phyloP scores from a whole-genome alignment of 2,797 vertebrate genomes.

The Phataginus tricuspis region DNA sequence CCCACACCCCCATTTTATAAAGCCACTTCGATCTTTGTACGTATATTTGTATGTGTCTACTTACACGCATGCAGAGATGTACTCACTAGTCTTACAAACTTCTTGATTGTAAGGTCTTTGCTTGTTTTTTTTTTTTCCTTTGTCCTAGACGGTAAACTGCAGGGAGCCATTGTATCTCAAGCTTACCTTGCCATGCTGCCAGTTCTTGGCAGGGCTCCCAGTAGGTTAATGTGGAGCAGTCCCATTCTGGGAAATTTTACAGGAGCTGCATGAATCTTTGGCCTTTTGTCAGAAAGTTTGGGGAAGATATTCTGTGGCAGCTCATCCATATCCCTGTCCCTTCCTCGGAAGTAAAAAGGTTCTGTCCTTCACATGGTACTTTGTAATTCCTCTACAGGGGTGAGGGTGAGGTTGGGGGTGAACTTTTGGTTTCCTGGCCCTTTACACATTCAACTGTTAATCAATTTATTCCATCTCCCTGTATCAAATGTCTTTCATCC shows the following conservation, averaged over 20 bases:
- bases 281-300: background rate
- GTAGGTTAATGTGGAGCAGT: slow-evolving; percentile 34
- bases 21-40: background rate
- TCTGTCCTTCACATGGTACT: background rate
- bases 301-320: background rate
- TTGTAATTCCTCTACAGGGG: background rate
- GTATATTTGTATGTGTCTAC: background rate
- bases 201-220: slow-evolving; percentile 53
- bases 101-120: background rate
- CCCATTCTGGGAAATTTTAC: background rate
- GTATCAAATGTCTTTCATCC: background rate
- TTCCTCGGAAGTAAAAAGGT: background rate
- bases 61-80: background rate
- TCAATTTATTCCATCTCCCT: background rate
- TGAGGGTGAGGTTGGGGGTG: background rate
- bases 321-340: background rate
- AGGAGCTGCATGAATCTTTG: background rate
- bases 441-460: background rate
- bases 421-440: background rate
- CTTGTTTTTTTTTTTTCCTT: background rate
- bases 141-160: background rate
- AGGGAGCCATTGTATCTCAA: background rate
- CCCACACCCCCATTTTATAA: background rate
- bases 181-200: background rate
- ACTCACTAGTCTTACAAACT: background rate